Evolutionary conservation across 2,797 vertebrate species (phyloP), one percentile per base, ranked within the genome.

Genomic region (Sebastes oblongus): DNA sequence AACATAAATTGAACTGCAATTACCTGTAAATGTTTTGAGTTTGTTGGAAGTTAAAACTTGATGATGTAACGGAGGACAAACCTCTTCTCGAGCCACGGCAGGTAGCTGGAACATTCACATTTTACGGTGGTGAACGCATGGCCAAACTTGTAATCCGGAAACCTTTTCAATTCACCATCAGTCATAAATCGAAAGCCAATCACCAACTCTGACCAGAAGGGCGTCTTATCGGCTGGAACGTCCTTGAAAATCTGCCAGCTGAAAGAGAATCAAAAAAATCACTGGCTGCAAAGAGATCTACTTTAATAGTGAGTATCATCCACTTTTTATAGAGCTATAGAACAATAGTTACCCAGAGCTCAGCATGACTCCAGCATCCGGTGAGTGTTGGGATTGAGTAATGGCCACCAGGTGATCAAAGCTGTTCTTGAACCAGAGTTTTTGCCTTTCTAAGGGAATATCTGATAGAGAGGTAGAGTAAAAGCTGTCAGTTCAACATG

Each of bases 21-120:
- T 4, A 46, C 18, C 8, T 39, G 6, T 65, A 46, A 59, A 66
- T 55, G 50, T 20, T 52, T 56, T n/a, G 4, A 4, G 7, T 32
- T 52, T 18, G 3, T 36, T 27, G 14, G 7, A 32, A 72, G 54
- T 64, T n/a, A 32, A 30, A 18, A n/a, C 7, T 32, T 22, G 20
- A 22, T 83, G 3, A 29, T 8, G 3, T 36, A 25, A 70, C 22
- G 2, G 0, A 20, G 5, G 18, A 80, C 80, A 30, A 46, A 99
- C 98, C 97, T 98, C 86, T 95, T 96, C 89, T 97, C 90, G 56
- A 99, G 87, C 98, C 98, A 99, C 0, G 94, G 95, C 73, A 99
- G 92, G 92, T 99, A 99, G 27, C 62, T 78, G 24, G 90, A 84
- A 32, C 96, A 95, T 90, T 99, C 97, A 58, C 98, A 99, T 75